Base-by-base conservation (phyloP, 2,888 invertebrate species). In the Nezara viridula region DNA sequence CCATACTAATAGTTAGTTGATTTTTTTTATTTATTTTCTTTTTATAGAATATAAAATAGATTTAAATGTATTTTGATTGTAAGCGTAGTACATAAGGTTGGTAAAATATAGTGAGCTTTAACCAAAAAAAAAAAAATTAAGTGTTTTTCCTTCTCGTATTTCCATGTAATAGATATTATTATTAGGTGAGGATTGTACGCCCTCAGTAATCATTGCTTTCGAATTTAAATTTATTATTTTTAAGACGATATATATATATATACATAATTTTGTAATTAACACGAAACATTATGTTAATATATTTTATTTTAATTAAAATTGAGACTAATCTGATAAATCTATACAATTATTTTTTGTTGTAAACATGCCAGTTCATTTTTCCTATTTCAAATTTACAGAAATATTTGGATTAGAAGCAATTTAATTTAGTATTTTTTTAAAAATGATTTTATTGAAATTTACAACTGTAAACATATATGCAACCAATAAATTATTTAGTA, bases 31-130 rank as follows among this genome's bases (percentile, higher is more conserved):
- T 77, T 40, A n/a, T n/a, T n/a, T n/a, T n/a, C n/a, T n/a, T 73
- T 44, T n/a, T 47, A 52, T 88, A 88, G 88, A 32, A 47, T 88
- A 66, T 60, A 73, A n/a, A 60, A 47, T 81, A 81, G 44, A 81
- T 44, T 47, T 44, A 40, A 87, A 32, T 88, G 88, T 88, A 73
- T 88, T 66, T 60, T 88, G 47, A 88, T 88, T 88, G 88, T 88
- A 73, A 81, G 44, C 24, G 47, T 88, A 88, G 88, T 16, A 44
- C 7, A n/a, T 86, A 55, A 55, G 86, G 81, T 81, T 81, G 81
- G 55, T 66, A 88, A 88, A 87, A 88, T 66, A 66, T 88, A 88
- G 88, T 47, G 88, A 88, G 88, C 88, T 88, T 88, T 73, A 73
- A 86, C 27, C 47, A 73, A 73, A 73, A 73, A 73, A 37, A 73